Percentiles rank a stretch among this genome's conserved stretches.
Conservation (phyloP, 2,113 vertebrate genomes). For the Gavialis gangeticus region DNA sequence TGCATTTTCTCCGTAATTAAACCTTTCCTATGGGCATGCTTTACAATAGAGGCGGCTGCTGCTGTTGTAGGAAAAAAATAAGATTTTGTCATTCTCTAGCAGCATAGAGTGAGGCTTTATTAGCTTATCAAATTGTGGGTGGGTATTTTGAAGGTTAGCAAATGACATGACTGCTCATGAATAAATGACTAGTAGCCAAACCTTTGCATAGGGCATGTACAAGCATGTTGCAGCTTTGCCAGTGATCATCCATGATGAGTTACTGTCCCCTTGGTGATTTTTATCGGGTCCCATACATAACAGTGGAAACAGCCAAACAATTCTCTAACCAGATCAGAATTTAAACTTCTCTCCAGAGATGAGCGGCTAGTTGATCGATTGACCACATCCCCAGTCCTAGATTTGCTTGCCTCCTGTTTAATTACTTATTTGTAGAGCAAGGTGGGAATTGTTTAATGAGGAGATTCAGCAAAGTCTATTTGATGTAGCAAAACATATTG, state of each 20-base stretch:
- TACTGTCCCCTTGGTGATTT: neutral
- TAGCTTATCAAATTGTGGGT: too few relatives aligned
- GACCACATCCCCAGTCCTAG: neutral
- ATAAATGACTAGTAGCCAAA: neutral
- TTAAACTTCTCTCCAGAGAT: constrained; percentile 7
- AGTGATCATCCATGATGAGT: neutral
- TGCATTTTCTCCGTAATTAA: too few relatives aligned
- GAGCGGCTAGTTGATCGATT: neutral
- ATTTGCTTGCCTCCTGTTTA: constrained; percentile 31
- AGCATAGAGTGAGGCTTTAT: too few relatives aligned
- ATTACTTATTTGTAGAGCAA: constrained; percentile 30
- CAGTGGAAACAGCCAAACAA: neutral
- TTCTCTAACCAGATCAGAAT: constrained; percentile 18
- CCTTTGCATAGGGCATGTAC: neutral
- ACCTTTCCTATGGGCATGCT: too few relatives aligned
- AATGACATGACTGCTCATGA: neutral
- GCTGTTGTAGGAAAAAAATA: too few relatives aligned
- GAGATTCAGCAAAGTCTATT: neutral
- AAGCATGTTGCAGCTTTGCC: neutral
- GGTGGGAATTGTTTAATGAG: constrained; percentile 15
- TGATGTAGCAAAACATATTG: constrained; percentile 15
- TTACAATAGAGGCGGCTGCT: too few relatives aligned
- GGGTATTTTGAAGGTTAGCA: neutral
- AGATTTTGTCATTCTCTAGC: too few relatives aligned
- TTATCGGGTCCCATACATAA: neutral